These are phyloP conservation scores for Campaea margaritaria DNA, from an alignment of 2,888 invertebrate species.

Conservation along the genomic window DNA sequence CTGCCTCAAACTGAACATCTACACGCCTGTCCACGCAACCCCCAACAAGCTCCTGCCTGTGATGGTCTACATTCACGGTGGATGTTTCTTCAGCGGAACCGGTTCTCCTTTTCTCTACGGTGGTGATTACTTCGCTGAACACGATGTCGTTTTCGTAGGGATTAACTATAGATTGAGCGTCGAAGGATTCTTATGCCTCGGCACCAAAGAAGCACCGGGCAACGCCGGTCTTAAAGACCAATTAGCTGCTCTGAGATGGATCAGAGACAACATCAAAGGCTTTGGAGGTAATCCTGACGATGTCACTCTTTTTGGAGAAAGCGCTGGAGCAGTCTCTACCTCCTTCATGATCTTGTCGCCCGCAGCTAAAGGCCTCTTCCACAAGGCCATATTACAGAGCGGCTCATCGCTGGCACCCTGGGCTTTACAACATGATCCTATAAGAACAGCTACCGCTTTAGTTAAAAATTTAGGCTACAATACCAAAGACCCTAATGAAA, in stretches of 20 bases:
- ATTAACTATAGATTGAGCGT: slow-evolving; percentile 86
- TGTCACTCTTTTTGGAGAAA: slow-evolving; percentile 77
- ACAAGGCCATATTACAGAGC: slow-evolving; percentile 74
- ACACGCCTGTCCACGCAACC: slow-evolving; percentile 56
- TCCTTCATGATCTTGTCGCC: slow-evolving; percentile 70
- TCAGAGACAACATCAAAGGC: slow-evolving; percentile 67
- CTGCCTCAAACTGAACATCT: slow-evolving; percentile 74
- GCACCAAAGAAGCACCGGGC: slow-evolving; percentile 87
- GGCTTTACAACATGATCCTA: slow-evolving; percentile 71
- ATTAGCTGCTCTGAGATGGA: slow-evolving; percentile 74
- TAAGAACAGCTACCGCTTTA: slow-evolving; percentile 64
- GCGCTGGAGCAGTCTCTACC: slow-evolving; percentile 76
- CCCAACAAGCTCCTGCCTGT: slow-evolving; percentile 74
- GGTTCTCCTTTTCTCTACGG: slow-evolving; percentile 86
- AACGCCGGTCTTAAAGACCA: slow-evolving; percentile 87
- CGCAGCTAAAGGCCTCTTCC: slow-evolving; percentile 70
- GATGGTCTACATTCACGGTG: slow-evolving; percentile 88
- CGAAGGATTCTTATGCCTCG: slow-evolving; percentile 87
- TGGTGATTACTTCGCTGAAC: slow-evolving; percentile 85
- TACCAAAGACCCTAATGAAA: slow-evolving; percentile 68
- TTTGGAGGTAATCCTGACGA: slow-evolving; percentile 76
- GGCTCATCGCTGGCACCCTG: slow-evolving; percentile 74
- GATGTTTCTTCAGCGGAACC: slow-evolving; percentile 86
- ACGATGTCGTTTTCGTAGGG: slow-evolving; percentile 85
- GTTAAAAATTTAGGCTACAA: slow-evolving; percentile 70